phyloP scores from a whole-genome alignment of 2,797 vertebrate genomes.

The Sebastes cheni region DNA sequence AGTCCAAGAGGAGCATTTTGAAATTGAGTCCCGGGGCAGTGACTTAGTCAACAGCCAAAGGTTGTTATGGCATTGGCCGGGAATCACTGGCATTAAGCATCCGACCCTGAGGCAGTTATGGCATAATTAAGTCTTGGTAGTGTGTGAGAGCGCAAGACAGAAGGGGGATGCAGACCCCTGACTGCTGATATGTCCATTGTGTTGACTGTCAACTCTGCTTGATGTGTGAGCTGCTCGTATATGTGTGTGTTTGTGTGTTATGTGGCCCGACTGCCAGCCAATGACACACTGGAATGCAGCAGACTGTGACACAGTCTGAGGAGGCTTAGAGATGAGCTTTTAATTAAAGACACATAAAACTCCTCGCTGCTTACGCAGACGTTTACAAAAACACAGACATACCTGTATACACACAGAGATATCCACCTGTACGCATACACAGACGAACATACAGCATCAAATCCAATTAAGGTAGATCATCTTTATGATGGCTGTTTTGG shows the following conservation, averaged over 20 bases:
- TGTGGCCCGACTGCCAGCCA: constrained; percentile 34
- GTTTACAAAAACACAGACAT: not conserved
- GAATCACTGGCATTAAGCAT: constrained; percentile 67
- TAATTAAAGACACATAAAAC: constrained; percentile 57
- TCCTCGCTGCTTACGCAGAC: not conserved
- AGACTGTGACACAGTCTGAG: constrained; percentile 42
- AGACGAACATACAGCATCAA: not conserved
- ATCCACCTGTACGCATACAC: not conserved
- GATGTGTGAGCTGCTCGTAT: constrained; percentile 38
- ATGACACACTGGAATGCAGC: constrained; percentile 50
- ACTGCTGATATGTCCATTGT: constrained; percentile 69
- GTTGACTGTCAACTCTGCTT: constrained; percentile 64
- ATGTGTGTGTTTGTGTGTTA: constrained; percentile 25
- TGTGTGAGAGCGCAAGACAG: constrained; percentile 36
- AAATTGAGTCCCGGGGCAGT: constrained; percentile 12
- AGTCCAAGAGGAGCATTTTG: constrained; percentile 6
- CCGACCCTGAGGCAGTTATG: constrained; percentile 57
- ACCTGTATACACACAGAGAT: not conserved
- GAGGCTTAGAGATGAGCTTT: constrained; percentile 43
- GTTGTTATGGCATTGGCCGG: constrained; percentile 58
- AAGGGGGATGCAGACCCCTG: constrained; percentile 56
- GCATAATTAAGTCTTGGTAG: constrained; percentile 64
- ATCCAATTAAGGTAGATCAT: constrained; percentile 6
- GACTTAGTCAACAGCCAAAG: constrained; percentile 24
- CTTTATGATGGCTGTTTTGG: constrained; percentile 44